phyloP scores from a whole-genome alignment of 2,113 vertebrate genomes.

The Semnornis frantzii region DNA sequence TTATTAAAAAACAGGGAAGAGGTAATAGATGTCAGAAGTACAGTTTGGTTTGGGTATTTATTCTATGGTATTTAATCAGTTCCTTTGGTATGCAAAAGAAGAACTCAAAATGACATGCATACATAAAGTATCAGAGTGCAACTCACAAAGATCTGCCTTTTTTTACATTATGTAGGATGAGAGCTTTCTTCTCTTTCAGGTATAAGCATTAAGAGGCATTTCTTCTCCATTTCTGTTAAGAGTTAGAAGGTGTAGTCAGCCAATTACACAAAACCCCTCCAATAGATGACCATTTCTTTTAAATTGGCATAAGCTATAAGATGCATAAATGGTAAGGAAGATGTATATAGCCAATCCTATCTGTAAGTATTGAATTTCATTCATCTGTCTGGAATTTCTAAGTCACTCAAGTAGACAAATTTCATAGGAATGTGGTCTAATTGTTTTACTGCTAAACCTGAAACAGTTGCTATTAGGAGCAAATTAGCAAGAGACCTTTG shows the following conservation, averaged over 20 bases:
- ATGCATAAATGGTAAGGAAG: neutral
- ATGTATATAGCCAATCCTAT: neutral
- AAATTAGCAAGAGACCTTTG: constrained; percentile 60
- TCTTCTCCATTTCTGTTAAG: neutral
- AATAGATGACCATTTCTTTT: constrained; percentile 5
- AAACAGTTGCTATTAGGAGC: constrained; percentile 54
- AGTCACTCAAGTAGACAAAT: constrained; percentile 24
- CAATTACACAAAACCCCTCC: neutral
- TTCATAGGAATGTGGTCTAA: constrained; percentile 46
- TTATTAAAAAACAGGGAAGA: constrained; percentile 38
- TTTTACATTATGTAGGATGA: neutral
- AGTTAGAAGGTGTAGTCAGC: constrained; percentile 26
- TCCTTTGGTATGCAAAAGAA: neutral
- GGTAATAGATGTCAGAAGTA: neutral
- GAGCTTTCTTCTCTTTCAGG: neutral
- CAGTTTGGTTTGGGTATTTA: neutral
- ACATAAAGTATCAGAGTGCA: neutral
- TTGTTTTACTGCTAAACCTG: constrained; percentile 57
- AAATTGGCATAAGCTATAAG: neutral
- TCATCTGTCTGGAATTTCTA: constrained; percentile 26
- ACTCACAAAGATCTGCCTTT: neutral
- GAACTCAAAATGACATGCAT: neutral
- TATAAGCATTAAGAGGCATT: neutral
- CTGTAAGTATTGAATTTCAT: neutral
- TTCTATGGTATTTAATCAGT: neutral